A percentile compares a stretch with the other conserved stretches of the same genome.
Conservation (phyloP, 2,797 vertebrate species). For the Huso huso region DNA sequence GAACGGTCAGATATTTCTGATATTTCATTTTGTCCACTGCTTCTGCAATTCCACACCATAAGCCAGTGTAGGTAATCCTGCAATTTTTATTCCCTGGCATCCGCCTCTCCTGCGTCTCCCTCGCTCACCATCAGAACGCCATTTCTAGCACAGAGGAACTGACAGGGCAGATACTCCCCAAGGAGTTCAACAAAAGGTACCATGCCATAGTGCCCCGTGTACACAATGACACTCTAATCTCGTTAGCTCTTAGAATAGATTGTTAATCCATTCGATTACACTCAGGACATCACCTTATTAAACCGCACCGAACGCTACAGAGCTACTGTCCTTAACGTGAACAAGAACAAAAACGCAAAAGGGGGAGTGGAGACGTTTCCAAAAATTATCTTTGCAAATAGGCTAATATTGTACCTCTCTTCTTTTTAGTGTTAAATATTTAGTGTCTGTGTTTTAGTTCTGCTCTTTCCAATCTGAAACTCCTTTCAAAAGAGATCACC, state of each 20-base stretch:
- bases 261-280: conserved; percentile 46
- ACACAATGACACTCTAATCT: conserved; percentile 61
- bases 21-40: conserved; percentile 95
- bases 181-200: conserved; percentile 59
- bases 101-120: conserved; percentile 73
- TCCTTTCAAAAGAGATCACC: too few relatives aligned
- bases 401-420: too few relatives aligned
- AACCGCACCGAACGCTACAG: neutral
- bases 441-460: too few relatives aligned
- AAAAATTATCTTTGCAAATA: too few relatives aligned
- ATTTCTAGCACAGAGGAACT: conserved; percentile 66
- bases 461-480: too few relatives aligned
- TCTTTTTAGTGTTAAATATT: too few relatives aligned
- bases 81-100: conserved; percentile 77
- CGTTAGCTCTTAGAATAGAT: conserved; percentile 49
- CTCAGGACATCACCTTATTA: conserved; percentile 41
- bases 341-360: too few relatives aligned
- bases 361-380: too few relatives aligned
- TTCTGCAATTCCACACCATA: conserved; percentile 70
- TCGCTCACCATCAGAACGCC: conserved; percentile 67
- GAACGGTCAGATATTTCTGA: conserved; percentile 98
- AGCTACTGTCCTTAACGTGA: too few relatives aligned
- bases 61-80: conserved; percentile 83
- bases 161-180: conserved; percentile 58
- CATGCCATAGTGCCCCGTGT: conserved; percentile 62